Evolutionary conservation across 2,888 invertebrate species (phyloP), one percentile per base, ranked within the genome.

Genomic region (Caradrina clavipalpis): DNA sequence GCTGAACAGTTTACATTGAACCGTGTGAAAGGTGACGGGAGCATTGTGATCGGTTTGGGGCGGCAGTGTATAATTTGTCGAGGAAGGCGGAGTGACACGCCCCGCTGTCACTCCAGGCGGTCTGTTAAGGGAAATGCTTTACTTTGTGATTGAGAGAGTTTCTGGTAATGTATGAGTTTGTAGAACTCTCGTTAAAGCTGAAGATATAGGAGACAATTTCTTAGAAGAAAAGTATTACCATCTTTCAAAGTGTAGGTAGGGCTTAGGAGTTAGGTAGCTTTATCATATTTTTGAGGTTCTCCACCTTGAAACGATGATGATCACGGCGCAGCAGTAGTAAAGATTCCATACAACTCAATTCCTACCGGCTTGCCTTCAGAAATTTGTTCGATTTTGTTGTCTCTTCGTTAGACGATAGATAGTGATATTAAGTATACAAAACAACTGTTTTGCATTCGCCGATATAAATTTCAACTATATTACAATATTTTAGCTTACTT

Each of bases 51-150:
- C 13, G 35, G 56, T 66, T 59, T 76, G 67, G 78, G 76, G 78
- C 65, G 80, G 87, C 85, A 88, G 70, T 74, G 76, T 88, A 90
- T 91, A 91, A 92, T 92, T 89, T 88, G 92, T 90, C 86, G 83
- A 83, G 39, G 88, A 89, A 90, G 93, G 93, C 93, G 93, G 88
- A 80, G 77, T 87, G 90, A 70, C 88, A 89, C 93, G 93, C 93
- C 93, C 83, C 81, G 79, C 87, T 76, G 85, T 80, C 91, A 86
- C 83, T 77, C 70, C 83, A 74, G 92, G 93, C 88, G 87, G 87
- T 86, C 91, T 86, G 88, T 92, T 93, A 92, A 88, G 84, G 87
- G 85, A 72, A 68, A 78, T 82, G 57, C 31, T 77, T 72, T 62
- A 62, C 51, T 66, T 45, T 61, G 22, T 63, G 66, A 82, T 71